Evolutionary conservation across 2,797 vertebrate species (phyloP), one percentile per base, ranked within the genome.

Genomic region (Lepus oiostolus): DNA sequence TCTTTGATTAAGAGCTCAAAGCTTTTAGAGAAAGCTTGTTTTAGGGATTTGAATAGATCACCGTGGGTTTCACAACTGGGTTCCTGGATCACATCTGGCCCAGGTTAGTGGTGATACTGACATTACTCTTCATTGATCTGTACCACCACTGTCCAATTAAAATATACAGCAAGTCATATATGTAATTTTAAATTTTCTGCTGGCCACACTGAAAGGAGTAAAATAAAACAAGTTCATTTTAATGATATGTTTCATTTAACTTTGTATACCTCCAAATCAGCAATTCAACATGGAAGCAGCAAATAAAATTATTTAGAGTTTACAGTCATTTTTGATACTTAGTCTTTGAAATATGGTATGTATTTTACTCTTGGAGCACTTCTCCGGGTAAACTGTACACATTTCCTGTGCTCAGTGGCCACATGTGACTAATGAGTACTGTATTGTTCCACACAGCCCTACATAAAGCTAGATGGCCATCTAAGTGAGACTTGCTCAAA

Each of bases 1-100:
- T 90, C 58, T 86, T 91, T 74, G 42, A 90, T 32, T 87, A 42
- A 50, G 11, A 96, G 26, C 28, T 83, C 47, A 85, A 82, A 79
- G 19, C 47, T 79, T 38, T 62, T 74, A 14, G 17, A 82, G 50
- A 80, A 52, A 50, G 16, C 42, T 21, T 90, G 19, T 11, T 28
- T 85, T 63, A 95, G 38, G 5, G 35, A 63, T 85, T 47, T 63
- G 28, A 85, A 26, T 21, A 38, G 77, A 24, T 85, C 63, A 88
- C 71, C 67, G 85, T 88, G 42, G 17, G n/a, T 8, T 84, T 80
- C 30, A 76, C n/a, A 16, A 60, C 50, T 88, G 7, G 4, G 4
- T 71, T 85, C 83, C 17, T 24, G 30, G 30, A 74, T 77, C 30
- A 9, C 47, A n/a, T 74, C 38, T 35, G 38, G 12, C 52, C 12